Evolutionary conservation across 2,888 invertebrate species (phyloP), one percentile per base, ranked within the genome.

Genomic region (Synergus laeviventris): DNA sequence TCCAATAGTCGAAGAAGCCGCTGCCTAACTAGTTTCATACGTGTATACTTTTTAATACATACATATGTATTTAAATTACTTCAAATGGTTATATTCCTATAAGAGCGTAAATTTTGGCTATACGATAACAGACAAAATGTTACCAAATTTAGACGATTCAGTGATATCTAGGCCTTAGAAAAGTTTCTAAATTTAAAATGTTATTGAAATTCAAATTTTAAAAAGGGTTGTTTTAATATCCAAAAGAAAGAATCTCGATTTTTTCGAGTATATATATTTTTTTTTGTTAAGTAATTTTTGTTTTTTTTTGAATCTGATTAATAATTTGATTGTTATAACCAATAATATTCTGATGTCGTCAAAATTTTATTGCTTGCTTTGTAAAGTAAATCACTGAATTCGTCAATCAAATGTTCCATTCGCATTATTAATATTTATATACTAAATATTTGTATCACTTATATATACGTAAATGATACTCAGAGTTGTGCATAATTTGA

Each of bases 1-100:
- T 79, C 80, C 84, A 39, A 86, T 87, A 61, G 85, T 90, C 24
- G 89, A 89, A 74, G 87, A 90, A 81, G 84, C 90, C 74, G 89
- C 88, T 82, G 90, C 90, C 85, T 91, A 88, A 89, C 60, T 74
- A 36, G 39, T 36, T 36, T 8, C 38, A 9, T 64, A 24, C 12
- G 21, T 18, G 36, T 24, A 54, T n/a, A n/a, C n/a, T 76, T 76
- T 66, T 77, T 56, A 74, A 74, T 16, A 31, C 31, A 31, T 16
- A 45, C 1, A 45, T 16, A 45, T 45, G 56, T 54, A 75, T 74
- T 78, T 76, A 56, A 18, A 64, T 24, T 62, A 38, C 49, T 38
- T 66, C 18, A 54, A 31, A 75, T 12, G 38, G 38, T 36, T 75
- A 64, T 18, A 21, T 64, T 64, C 31, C 21, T 49, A 62, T n/a